Evolutionary conservation across 1,140 invertebrate genomes (phyloP).

Genomic region (Pantala flavescens): DNA sequence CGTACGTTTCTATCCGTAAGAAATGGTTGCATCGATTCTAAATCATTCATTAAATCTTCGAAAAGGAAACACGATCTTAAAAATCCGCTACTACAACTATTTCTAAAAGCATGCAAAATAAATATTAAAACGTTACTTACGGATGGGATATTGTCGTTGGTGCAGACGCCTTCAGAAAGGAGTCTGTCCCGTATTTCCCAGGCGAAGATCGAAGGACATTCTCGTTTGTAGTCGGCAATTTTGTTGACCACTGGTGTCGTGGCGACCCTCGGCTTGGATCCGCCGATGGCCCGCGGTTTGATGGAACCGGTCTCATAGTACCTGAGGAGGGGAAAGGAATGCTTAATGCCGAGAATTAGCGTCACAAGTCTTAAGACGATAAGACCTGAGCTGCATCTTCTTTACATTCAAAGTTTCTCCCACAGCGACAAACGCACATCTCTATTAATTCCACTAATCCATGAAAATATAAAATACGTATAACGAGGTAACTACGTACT

Average conservation of each 20-base stretch:
- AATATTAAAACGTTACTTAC: conserved; percentile 58
- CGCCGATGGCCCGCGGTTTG: conserved; percentile 87
- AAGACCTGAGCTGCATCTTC: neutral
- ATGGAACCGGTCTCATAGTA: conserved; percentile 99
- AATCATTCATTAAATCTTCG: too few species aligned
- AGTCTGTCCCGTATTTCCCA: conserved; percentile 96
- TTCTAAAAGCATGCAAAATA: too few species aligned
- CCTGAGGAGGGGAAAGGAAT: conserved; percentile 42
- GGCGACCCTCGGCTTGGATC: conserved; percentile 92
- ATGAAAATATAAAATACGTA: too few species aligned
- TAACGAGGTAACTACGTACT: too few species aligned
- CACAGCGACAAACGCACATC: too few species aligned
- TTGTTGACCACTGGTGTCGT: conserved; percentile 86
- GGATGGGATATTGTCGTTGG: conserved; percentile 98
- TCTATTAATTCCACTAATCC: too few species aligned
- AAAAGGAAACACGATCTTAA: too few species aligned
- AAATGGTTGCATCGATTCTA: too few species aligned
- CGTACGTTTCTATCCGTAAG: too few species aligned
- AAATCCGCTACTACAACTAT: too few species aligned
- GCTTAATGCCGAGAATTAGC: neutral
- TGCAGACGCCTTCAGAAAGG: conserved; percentile 92
- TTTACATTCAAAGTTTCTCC: neutral
- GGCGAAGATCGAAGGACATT: conserved; percentile 95
- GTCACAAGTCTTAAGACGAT: neutral
- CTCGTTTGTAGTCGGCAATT: conserved; percentile 90